These are phyloP conservation scores for Aurelia sp. DNA, from an alignment of 30 jellyfish, hydroid and myxozoan species.

Conservation along the genomic window DNA sequence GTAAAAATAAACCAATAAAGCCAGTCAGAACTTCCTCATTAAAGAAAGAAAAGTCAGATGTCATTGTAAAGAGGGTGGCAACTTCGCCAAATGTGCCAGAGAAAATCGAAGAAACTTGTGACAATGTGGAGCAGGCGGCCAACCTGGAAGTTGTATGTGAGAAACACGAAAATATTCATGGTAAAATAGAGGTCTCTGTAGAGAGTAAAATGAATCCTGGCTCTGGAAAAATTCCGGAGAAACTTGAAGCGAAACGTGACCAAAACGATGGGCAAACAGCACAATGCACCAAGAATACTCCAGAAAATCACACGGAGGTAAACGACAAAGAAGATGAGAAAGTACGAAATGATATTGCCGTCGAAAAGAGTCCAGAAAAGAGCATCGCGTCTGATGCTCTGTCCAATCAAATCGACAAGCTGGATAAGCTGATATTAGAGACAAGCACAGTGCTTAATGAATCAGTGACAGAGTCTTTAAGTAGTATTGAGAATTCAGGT, in stretches of 20 bases:
- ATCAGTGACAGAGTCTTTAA: neutral
- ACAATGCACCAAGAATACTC: too few species aligned
- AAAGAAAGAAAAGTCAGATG: neutral
- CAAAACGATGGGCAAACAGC: too few species aligned
- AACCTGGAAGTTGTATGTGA: too few species aligned
- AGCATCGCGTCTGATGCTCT: neutral
- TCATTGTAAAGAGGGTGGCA: neutral
- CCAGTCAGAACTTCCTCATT: conserved; percentile 71
- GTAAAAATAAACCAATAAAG: conserved; percentile 37
- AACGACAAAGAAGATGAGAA: neutral
- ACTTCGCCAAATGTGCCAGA: neutral
- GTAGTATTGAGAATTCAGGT: neutral
- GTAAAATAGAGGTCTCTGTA: too few species aligned
- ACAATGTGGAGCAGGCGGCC: neutral
- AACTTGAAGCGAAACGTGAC: too few species aligned
- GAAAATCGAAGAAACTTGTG: too few species aligned
- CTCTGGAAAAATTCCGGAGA: too few species aligned
- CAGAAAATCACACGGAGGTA: neutral
- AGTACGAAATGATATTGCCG: too few species aligned
- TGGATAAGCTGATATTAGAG: conserved; percentile 43
- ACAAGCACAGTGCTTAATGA: conserved; percentile 33
- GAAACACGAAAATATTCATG: too few species aligned
- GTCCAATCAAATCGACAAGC: conserved; percentile 52
- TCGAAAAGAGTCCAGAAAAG: too few species aligned
- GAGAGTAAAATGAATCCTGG: too few species aligned